Evolutionary conservation across 2,113 vertebrate species (phyloP), one percentile per base, ranked within the genome.

Genomic region (Psilopsiagon aurifrons): DNA sequence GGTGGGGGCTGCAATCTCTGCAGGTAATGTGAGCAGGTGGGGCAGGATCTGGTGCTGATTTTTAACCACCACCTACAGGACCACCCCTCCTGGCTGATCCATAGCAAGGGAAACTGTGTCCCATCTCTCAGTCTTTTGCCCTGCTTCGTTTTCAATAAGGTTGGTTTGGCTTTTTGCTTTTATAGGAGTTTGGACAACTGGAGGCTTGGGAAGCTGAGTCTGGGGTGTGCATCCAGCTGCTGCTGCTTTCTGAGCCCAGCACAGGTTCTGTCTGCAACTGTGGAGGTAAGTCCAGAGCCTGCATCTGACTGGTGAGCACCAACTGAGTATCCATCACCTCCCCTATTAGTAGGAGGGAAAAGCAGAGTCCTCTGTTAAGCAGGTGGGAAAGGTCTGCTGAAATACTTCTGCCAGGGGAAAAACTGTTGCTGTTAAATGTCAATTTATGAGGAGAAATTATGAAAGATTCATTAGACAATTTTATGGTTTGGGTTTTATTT

Each of bases 261-360:
- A 55, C 13, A 19, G 24, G 18, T 49, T 60, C 33, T 0, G 1
- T 8, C 20, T 29, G 13, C 15, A 19, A 6, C 47, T 5, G n/a
- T 29, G 43, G 46, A 62, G 31, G 23, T 11, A 43, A 68, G 55
- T 35, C 9, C 46, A 35, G 57, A 23, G 4, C 57, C 33, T 35
- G 33, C 57, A 59, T 59, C 33, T 0, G 9, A 35, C 66, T 10
- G 9, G 28, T 2, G 25, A 60, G 79, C 51, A 5, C 52, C 52
- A 2, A 6, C 29, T 0, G 1, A 4, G 41, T 5, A 11, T 54
- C 60, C 67, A 27, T 3, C 18, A 1, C 54, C 62, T 74, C 22
- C 46, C 25, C 31, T 2, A 0, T 31, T 20, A 3, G 20, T 1
- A 15, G 59, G 41, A 51, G 25, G 22, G 22, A 57, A 55, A 33